Percentiles rank a stretch among this genome's conserved stretches.
Evolutionary conservation across 2,797 vertebrate species (phyloP).

Genomic region (Hirundo rustica): DNA sequence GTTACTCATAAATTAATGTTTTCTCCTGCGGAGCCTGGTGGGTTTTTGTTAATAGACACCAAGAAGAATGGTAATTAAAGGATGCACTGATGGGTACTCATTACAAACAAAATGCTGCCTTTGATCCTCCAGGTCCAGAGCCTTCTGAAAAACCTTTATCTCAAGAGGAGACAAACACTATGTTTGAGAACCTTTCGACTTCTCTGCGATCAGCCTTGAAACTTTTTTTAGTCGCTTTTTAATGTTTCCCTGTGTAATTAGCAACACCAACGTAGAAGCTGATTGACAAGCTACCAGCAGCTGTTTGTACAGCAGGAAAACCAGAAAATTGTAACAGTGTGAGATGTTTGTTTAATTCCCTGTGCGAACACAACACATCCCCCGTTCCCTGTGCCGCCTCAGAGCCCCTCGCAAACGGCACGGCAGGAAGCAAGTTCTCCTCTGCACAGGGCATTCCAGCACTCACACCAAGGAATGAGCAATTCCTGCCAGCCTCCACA

Average conservation of each 20-base stretch:
- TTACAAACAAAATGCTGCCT: background rate
- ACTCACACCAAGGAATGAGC: background rate
- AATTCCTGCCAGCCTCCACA: background rate
- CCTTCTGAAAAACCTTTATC: background rate
- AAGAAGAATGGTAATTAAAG: conserved; percentile 50
- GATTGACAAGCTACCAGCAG: conserved; percentile 4
- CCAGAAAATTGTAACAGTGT: background rate
- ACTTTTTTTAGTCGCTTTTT: conserved; percentile 19
- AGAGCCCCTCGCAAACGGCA: rapidly evolving
- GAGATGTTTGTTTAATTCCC: background rate
- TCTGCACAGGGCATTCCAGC: background rate
- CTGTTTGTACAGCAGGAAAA: background rate
- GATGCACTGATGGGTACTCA: background rate
- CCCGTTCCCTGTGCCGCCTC: background rate
- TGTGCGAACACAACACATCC: background rate
- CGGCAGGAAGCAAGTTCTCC: background rate
- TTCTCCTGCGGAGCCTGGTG: background rate
- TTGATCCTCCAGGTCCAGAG: background rate
- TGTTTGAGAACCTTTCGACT: background rate
- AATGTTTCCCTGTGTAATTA: conserved; percentile 36
- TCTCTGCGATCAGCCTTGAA: background rate
- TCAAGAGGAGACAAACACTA: background rate
- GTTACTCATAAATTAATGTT: background rate
- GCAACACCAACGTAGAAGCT: background rate
- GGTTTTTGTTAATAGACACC: conserved; percentile 22